phyloP scores from a whole-genome alignment of 2,888 invertebrate genomes.

The Gryllus longicercus region DNA sequence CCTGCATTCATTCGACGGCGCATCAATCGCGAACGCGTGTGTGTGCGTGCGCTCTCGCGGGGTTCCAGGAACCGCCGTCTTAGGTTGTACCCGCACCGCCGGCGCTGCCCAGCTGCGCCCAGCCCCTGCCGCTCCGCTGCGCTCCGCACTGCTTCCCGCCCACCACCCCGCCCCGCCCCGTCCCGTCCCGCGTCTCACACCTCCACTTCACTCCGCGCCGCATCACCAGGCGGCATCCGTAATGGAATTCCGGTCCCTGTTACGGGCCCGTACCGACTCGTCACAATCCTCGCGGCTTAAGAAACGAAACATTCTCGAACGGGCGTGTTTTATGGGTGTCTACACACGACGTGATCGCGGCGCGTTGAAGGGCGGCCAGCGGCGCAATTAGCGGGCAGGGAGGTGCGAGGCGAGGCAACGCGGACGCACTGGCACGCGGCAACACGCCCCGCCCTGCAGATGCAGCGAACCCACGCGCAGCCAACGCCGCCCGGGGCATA shows the following conservation, averaged over 20 bases:
- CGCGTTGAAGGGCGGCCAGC: background rate
- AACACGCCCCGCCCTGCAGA: too few relatives aligned
- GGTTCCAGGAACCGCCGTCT: background rate
- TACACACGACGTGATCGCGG: background rate
- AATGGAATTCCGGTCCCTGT: background rate
- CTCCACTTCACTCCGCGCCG: background rate
- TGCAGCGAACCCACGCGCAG: too few relatives aligned
- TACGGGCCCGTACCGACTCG: background rate
- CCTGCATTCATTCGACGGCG: conserved; percentile 6
- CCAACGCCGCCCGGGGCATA: too few relatives aligned
- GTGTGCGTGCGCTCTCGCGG: background rate
- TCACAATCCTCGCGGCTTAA: background rate
- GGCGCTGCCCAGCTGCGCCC: too few relatives aligned
- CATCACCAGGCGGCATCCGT: background rate
- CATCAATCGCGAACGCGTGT: background rate
- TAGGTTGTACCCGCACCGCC: background rate
- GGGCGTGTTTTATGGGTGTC: background rate
- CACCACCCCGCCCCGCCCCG: too few relatives aligned
- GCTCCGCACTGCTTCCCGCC: too few relatives aligned
- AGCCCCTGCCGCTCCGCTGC: too few relatives aligned
- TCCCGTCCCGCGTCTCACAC: too few relatives aligned
- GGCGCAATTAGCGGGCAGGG: background rate
- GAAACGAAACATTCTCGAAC: background rate
- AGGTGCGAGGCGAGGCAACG: too few relatives aligned
- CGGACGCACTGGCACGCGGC: too few relatives aligned